A percentile compares a stretch with the other conserved stretches of the same genome.
These are phyloP conservation scores for Sylvicapra grimmia DNA, from an alignment of 2,113 vertebrate genomes.

Conservation along the genomic window DNA sequence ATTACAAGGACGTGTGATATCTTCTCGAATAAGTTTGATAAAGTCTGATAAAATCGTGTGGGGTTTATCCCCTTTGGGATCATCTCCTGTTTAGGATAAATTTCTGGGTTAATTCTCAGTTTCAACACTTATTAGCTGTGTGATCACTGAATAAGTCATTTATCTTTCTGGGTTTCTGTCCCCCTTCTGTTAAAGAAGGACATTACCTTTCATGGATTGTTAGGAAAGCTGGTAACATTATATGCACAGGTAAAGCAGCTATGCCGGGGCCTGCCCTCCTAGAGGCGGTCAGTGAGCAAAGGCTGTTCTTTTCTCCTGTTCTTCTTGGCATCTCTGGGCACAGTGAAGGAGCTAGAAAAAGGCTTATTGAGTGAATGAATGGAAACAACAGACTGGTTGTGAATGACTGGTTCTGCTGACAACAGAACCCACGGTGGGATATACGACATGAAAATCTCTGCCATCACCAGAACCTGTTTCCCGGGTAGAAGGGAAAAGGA, in stretches of 20 bases:
- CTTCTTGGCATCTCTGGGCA: background rate
- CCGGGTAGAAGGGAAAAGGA: background rate
- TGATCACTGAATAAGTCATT: background rate
- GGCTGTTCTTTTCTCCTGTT: background rate
- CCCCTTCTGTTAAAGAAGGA: background rate
- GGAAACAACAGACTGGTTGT: background rate
- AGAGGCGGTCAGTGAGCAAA: background rate
- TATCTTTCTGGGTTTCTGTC: background rate
- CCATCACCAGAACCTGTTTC: background rate
- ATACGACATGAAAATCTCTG: background rate
- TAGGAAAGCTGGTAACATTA: background rate
- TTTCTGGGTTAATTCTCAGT: background rate
- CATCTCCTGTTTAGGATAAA: background rate
- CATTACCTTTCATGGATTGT: background rate
- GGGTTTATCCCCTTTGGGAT: background rate
- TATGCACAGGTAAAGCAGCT: background rate
- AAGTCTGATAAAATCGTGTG: background rate
- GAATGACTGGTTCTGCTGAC: background rate
- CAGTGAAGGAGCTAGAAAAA: background rate
- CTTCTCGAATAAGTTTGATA: background rate
- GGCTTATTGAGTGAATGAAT: background rate
- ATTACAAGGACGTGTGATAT: background rate
- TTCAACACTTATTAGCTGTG: background rate
- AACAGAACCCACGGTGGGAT: background rate
- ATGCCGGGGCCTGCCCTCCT: background rate